Evolutionary conservation across 2,113 vertebrate genomes (phyloP), one percentile per base, ranked within the genome.

Genomic region (Triplophysa siluroides): DNA sequence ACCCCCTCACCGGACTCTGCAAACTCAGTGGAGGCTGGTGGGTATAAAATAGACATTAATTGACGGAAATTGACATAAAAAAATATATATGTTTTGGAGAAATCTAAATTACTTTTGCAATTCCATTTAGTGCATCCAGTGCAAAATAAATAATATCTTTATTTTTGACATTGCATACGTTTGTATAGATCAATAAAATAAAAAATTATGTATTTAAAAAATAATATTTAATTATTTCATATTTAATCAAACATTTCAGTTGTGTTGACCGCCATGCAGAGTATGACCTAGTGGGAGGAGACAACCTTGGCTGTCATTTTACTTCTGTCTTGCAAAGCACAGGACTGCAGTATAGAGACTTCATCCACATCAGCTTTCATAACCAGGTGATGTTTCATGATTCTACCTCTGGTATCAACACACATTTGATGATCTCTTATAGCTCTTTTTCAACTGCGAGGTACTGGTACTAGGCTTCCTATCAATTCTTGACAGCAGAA

Each of bases 321-420:
- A 92, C 93, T 41, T 94, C 98, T 87, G 95, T 99, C 88, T 91
- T 98, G 65, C 93, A 93, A 19, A 96, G 91, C 24, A 98, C 98
- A 0, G 95, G 95, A 33, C 90, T 99, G 23, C 96, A 99, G 88
- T 95, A 98, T 89, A 88, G 96, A 86, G 98, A 99, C 86, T 98
- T 99, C 89, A 96, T 99, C 86, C 88, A 98, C 70, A 90, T 99
- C 85, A 97, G 95, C 89, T 96, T 97, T 71, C 98, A 99, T 65
- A 97, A 99, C 92, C 95, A 95, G 96, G 97, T 98, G 75, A 62
- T 29, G 18, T 7, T 9, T 41, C 2, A 11, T 11, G 33, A 23
- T 47, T 33, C 58, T 38, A 9, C 43, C 43, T 45, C 4, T 45
- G 43, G 9, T 45, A 11, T 45, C 0, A 45, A 1, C 11, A 11